phyloP scores from a whole-genome alignment of 2,113 vertebrate species.

The Colinus virginianus region DNA sequence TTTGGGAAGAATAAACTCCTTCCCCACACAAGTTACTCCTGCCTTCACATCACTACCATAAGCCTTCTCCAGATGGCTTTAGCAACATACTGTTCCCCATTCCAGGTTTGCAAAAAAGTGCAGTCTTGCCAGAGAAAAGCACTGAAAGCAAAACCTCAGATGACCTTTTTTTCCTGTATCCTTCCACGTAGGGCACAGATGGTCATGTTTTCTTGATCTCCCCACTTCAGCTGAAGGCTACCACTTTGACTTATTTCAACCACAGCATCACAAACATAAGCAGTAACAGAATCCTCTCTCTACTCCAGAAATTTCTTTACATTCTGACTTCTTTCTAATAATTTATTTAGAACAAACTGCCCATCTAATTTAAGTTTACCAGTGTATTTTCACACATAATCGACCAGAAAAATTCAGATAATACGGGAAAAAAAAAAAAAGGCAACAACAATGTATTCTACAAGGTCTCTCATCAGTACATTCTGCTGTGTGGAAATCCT shows the following conservation, averaged over 20 bases:
- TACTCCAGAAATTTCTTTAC: constrained; percentile 34
- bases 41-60: neutral
- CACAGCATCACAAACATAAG: neutral
- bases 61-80: constrained; percentile 47
- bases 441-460: neutral
- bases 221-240: constrained; percentile 8
- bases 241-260: constrained; percentile 48
- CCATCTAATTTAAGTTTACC: neutral
- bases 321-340: neutral
- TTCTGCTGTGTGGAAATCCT: neutral
- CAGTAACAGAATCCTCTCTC: constrained; percentile 1
- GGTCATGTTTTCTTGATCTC: constrained; percentile 35
- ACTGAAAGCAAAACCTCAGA: constrained; percentile 50
- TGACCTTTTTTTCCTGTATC: constrained; percentile 15
- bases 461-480: neutral
- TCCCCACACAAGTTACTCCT: neutral
- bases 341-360: constrained; percentile 32
- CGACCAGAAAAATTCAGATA: constrained; percentile 39
- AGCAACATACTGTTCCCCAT: neutral
- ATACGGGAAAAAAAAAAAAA: constrained; percentile 18
- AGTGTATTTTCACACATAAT: neutral
- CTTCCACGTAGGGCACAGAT: constrained; percentile 49
- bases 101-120: constrained; percentile 29
- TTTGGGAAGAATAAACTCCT: neutral
- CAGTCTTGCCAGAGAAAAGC: constrained; percentile 49